A percentile compares a stretch with the other conserved stretches of the same genome.
Evolutionary conservation across 2,797 vertebrate species (phyloP).

Genomic region (Petrocephalus schoutedeni): DNA sequence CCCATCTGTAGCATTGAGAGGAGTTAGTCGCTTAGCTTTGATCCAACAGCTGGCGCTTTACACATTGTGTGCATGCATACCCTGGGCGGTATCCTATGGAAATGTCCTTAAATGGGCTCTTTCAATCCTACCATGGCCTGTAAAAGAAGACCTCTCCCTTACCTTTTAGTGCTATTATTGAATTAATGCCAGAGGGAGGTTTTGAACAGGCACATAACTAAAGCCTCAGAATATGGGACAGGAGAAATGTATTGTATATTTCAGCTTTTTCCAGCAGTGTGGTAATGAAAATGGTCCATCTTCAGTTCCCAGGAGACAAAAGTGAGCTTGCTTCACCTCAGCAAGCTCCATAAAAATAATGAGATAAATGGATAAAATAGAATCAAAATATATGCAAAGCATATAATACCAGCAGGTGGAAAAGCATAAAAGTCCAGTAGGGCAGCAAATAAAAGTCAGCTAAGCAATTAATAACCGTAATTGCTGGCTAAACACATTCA

Average conservation of each 20-base stretch:
- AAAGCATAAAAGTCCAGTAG: neutral
- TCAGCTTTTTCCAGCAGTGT: neutral
- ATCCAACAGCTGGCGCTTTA: neutral
- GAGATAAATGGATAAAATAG: neutral
- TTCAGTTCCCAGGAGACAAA: neutral
- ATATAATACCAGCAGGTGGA: neutral
- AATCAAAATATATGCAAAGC: neutral
- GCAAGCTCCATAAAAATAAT: neutral
- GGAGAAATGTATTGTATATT: slow-evolving; percentile 16
- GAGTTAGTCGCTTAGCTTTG: neutral
- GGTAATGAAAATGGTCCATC: slow-evolving; percentile 1
- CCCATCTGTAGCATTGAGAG: neutral
- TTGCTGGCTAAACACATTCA: neutral
- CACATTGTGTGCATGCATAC: neutral
- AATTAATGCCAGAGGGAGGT: slow-evolving; percentile 9
- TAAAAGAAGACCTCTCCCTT: neutral
- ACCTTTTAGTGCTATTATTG: neutral
- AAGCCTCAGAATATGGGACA: slow-evolving; percentile 13
- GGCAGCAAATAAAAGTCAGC: neutral
- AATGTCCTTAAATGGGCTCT: neutral
- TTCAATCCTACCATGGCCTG: neutral
- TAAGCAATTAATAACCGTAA: neutral
- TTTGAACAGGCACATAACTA: slow-evolving; percentile 1
- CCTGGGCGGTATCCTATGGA: neutral
- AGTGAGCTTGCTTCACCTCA: neutral